These are phyloP conservation scores for Melanerpes formicivorus DNA, from an alignment of 2,113 vertebrate genomes.

Conservation along the genomic window DNA sequence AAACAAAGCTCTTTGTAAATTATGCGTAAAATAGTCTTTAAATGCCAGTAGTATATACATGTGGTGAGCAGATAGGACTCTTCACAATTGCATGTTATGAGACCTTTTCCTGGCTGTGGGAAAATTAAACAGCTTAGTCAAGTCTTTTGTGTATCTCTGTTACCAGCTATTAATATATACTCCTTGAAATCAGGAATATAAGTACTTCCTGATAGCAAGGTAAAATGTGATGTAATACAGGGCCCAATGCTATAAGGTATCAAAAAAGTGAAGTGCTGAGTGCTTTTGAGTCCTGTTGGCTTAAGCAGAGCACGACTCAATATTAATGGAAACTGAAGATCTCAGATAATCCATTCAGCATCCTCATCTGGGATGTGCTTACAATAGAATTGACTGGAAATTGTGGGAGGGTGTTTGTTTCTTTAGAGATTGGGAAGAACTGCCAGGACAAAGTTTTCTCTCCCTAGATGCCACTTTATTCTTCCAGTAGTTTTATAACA, in stretches of 20 bases:
- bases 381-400: background rate
- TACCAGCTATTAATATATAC: background rate
- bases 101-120: background rate
- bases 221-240: background rate
- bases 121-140: slow-evolving; percentile 4
- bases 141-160: background rate
- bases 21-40: background rate
- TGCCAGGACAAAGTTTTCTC: background rate
- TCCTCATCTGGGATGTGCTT: background rate
- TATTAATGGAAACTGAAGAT: background rate
- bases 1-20: background rate
- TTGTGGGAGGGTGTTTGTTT: background rate
- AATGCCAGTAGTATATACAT: background rate
- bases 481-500: background rate
- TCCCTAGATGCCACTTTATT: background rate
- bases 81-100: background rate
- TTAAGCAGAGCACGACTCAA: background rate
- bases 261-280: background rate
- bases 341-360: accelerated
- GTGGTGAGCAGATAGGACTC: background rate
- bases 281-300: background rate
- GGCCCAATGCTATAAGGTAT: background rate
- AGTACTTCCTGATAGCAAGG: background rate
- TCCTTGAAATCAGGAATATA: background rate
- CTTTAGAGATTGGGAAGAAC: background rate